These are phyloP conservation scores for Phyllostomus discolor DNA, from an alignment of 2,113 vertebrate genomes.

Conservation along the genomic window DNA sequence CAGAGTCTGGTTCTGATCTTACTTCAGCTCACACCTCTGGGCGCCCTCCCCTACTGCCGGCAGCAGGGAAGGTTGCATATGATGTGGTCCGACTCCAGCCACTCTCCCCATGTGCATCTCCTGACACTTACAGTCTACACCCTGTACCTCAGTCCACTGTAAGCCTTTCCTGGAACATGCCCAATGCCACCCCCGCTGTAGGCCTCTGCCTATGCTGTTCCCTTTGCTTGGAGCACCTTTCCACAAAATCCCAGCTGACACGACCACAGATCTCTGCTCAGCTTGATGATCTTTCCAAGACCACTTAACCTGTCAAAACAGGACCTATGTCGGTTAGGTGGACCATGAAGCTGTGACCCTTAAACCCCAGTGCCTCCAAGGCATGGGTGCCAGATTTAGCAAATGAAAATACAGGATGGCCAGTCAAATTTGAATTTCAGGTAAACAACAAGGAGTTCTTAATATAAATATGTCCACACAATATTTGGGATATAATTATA, in stretches of 20 bases:
- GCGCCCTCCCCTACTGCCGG: not conserved
- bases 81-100: not conserved
- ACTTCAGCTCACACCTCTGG: not conserved
- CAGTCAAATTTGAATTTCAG: conserved; percentile 18
- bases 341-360: not conserved
- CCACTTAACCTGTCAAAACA: not conserved
- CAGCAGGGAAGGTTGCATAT: not conserved
- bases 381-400: not conserved
- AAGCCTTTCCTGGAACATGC: not conserved
- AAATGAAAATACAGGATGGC: not conserved
- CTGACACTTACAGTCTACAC: not conserved
- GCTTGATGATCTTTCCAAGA: not conserved
- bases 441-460: not conserved
- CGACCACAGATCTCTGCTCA: not conserved
- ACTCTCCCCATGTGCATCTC: not conserved
- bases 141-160: not conserved
- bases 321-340: not conserved
- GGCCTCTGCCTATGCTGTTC: not conserved
- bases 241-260: not conserved
- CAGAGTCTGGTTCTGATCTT: not conserved
- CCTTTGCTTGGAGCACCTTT: not conserved
- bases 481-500: not conserved
- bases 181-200: not conserved
- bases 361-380: not conserved
- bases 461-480: not conserved